A percentile compares a stretch with the other conserved stretches of the same genome.
Conservation (phyloP, 1,140 invertebrate species). For the Sarcophaga peregrina region DNA sequence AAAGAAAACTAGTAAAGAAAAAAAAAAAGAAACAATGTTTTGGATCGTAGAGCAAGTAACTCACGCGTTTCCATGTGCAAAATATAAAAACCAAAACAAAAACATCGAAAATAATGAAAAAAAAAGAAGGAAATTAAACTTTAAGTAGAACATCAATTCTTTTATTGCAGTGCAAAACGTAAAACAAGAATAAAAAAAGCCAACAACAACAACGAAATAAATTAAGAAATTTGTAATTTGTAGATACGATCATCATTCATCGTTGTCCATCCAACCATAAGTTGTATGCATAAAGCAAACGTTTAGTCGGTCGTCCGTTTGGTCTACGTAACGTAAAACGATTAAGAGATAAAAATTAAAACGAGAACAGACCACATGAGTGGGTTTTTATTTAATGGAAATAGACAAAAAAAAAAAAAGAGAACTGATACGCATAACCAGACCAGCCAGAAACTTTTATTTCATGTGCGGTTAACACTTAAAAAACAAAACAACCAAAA, state of each 20-base stretch:
- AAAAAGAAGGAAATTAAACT: slow-evolving; percentile 13
- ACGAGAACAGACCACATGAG: not conserved
- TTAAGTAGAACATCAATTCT: slow-evolving; percentile 10
- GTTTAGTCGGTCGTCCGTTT: no score
- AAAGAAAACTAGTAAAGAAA: not conserved
- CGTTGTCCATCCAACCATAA: no score
- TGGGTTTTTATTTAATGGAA: not conserved
- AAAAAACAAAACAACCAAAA: no score
- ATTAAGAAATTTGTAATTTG: slow-evolving; percentile 6
- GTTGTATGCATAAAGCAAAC: no score
- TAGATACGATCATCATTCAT: not conserved
- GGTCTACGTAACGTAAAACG: not conserved
- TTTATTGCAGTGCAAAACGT: not conserved
- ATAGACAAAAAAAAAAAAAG: not conserved
- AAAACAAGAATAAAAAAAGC: not conserved
- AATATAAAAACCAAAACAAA: not conserved
- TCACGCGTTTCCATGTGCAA: slow-evolving; percentile 31
- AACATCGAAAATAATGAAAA: not conserved
- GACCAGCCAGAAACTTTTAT: no score
- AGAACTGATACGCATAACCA: not conserved
- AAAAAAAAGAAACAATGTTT: slow-evolving; percentile 25
- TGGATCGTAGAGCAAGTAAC: slow-evolving; percentile 38
- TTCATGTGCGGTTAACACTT: slow-evolving; percentile 1
- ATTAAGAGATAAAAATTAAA: slow-evolving; percentile 3
- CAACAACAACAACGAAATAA: not conserved